These are phyloP conservation scores for Drosophila sp. DNA, from an alignment of 1,140 invertebrate genomes.

Conservation along the genomic window DNA sequence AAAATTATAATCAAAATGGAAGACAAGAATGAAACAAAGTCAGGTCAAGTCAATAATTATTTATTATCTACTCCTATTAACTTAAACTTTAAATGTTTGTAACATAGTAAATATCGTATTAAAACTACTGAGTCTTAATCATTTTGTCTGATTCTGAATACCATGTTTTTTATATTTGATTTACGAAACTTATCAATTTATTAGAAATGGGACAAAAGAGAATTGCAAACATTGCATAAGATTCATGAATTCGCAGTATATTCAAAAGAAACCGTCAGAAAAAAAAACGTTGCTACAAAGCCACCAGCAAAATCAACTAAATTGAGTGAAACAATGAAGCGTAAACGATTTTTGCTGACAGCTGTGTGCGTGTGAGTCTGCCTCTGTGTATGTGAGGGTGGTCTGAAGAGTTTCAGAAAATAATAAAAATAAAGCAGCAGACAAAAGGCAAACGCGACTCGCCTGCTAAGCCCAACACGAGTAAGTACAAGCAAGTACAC, in stretches of 20 bases:
- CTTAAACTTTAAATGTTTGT: too few species aligned
- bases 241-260: slow-evolving; percentile 38
- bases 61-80: too few species aligned
- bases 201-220: too few species aligned
- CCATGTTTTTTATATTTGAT: slow-evolving; percentile 34
- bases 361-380: slow-evolving; percentile 40
- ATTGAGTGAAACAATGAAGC: slow-evolving; percentile 82
- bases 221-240: slow-evolving; percentile 26
- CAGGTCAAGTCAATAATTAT: too few species aligned
- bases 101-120: too few species aligned
- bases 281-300: slow-evolving; percentile 7
- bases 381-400: not conserved
- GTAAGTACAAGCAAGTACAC: slow-evolving; percentile 55
- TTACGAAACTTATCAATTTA: slow-evolving; percentile 65
- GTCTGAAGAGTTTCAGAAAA: slow-evolving; percentile 46
- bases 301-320: slow-evolving; percentile 64
- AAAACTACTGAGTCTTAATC: too few species aligned
- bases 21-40: too few species aligned
- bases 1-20: too few species aligned
- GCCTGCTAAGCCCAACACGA: slow-evolving; percentile 66
- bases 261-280: slow-evolving; percentile 45
- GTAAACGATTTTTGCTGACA: slow-evolving; percentile 82
- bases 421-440: slow-evolving; percentile 69
- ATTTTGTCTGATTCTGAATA: too few species aligned
- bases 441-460: slow-evolving; percentile 77